Evolutionary conservation across 2,888 invertebrate genomes (phyloP).

Genomic region (Thymelicus lineola): DNA sequence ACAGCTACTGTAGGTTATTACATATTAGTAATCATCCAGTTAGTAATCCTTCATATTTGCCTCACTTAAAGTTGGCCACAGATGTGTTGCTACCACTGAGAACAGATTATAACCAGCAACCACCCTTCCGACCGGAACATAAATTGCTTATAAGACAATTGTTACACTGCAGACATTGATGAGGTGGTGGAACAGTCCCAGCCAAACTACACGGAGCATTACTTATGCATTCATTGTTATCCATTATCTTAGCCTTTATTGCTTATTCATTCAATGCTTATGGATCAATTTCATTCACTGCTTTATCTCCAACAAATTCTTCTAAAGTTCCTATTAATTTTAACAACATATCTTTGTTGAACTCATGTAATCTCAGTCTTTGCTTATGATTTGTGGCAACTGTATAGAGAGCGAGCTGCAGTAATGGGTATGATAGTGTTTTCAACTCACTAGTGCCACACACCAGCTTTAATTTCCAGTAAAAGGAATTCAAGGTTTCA

Average conservation of each 20-base stretch:
- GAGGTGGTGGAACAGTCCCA: too few relatives aligned
- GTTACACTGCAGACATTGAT: too few relatives aligned
- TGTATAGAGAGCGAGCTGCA: conserved; percentile 58
- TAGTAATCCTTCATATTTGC: too few relatives aligned
- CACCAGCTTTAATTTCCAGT: conserved; percentile 64
- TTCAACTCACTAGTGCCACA: conserved; percentile 66
- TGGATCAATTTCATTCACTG: background rate
- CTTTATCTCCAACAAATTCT: background rate
- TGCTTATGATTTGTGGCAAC: conserved; percentile 37
- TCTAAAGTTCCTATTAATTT: conserved; percentile 19
- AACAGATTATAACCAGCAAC: background rate
- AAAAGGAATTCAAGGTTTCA: conserved; percentile 57
- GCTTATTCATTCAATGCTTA: background rate
- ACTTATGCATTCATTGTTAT: too few relatives aligned
- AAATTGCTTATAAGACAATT: too few relatives aligned
- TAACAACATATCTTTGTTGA: conserved; percentile 23
- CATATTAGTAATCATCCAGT: too few relatives aligned
- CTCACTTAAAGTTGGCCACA: too few relatives aligned
- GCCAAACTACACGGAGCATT: too few relatives aligned
- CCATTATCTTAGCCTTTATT: too few relatives aligned
- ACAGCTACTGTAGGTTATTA: too few relatives aligned
- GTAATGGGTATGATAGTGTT: conserved; percentile 59
- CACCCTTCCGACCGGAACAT: too few relatives aligned
- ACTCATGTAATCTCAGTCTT: conserved; percentile 14
- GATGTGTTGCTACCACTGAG: background rate